A percentile compares a stretch with the other conserved stretches of the same genome.
Evolutionary conservation across 2,113 vertebrate genomes (phyloP).

Genomic region (Callithrix jacchus): DNA sequence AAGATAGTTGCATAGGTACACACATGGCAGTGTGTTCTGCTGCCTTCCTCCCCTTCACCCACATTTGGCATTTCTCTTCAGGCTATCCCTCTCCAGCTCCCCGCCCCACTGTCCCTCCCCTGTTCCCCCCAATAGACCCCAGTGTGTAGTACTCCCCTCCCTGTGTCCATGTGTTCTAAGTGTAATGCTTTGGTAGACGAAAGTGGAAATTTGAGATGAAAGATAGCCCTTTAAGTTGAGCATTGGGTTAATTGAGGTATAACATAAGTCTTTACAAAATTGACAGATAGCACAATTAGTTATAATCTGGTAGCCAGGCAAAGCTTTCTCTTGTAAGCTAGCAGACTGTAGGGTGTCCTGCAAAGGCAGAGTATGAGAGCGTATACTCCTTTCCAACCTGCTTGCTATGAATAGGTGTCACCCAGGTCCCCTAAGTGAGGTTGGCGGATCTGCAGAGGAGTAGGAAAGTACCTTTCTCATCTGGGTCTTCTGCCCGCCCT

Average conservation of each 20-base stretch:
- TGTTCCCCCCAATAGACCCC: too few relatives aligned
- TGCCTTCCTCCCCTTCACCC: too few relatives aligned
- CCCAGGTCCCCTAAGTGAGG: too few relatives aligned
- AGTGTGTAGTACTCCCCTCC: too few relatives aligned
- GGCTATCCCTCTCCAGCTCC: too few relatives aligned
- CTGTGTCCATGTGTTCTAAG: too few relatives aligned
- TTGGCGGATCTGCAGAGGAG: neutral
- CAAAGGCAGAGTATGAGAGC: neutral
- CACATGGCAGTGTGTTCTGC: too few relatives aligned
- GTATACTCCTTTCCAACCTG: neutral
- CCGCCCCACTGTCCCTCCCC: too few relatives aligned
- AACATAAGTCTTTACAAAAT: neutral
- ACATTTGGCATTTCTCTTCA: too few relatives aligned
- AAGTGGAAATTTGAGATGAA: neutral
- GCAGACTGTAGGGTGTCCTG: neutral
- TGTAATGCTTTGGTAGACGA: neutral
- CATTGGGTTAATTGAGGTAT: neutral
- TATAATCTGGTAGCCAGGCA: neutral
- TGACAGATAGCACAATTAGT: neutral
- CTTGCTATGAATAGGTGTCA: neutral
- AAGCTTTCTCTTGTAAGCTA: neutral
- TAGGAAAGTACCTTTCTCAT: neutral
- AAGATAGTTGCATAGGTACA: too few relatives aligned
- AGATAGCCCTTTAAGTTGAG: neutral
- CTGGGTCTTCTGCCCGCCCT: neutral